phyloP scores from a whole-genome alignment of 2,113 vertebrate species.

The Maccullochella peelii region DNA sequence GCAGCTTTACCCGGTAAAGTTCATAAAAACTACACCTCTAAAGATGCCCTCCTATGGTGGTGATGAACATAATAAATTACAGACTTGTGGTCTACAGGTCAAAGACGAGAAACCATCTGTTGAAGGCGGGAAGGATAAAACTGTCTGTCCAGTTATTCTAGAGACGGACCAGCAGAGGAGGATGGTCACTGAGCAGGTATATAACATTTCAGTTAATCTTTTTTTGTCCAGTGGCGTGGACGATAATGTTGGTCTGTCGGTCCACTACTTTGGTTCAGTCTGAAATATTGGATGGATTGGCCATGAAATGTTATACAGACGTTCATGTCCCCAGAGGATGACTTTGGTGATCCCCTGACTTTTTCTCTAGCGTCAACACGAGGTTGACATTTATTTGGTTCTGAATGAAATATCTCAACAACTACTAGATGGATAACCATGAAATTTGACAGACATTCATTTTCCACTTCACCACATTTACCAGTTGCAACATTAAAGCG shows the following conservation, averaged over 20 bases:
- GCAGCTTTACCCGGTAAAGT: slow-evolving; percentile 65
- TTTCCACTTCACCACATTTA: too few relatives aligned
- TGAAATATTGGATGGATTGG: background rate
- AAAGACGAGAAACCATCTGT: slow-evolving; percentile 50
- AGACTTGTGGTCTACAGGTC: slow-evolving; percentile 46
- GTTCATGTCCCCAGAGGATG: background rate
- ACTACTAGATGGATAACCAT: too few relatives aligned
- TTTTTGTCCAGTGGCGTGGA: background rate
- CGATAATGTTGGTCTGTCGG: background rate
- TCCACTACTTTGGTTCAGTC: background rate
- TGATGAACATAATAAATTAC: slow-evolving; percentile 12
- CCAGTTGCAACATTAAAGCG: too few relatives aligned
- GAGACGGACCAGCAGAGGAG: slow-evolving; percentile 78
- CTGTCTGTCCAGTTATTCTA: slow-evolving; percentile 14
- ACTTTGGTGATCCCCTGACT: background rate
- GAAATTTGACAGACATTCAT: too few relatives aligned
- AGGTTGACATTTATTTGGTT: too few relatives aligned
- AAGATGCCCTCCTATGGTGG: background rate
- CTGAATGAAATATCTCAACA: too few relatives aligned
- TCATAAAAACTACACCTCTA: background rate
- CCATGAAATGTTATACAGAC: background rate
- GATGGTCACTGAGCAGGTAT: slow-evolving; percentile 85
- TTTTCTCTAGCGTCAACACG: too few relatives aligned
- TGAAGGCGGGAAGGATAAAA: slow-evolving; percentile 50
- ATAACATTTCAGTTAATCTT: background rate